phyloP scores from a whole-genome alignment of 2,888 invertebrate species.

The Eulithis testata region DNA sequence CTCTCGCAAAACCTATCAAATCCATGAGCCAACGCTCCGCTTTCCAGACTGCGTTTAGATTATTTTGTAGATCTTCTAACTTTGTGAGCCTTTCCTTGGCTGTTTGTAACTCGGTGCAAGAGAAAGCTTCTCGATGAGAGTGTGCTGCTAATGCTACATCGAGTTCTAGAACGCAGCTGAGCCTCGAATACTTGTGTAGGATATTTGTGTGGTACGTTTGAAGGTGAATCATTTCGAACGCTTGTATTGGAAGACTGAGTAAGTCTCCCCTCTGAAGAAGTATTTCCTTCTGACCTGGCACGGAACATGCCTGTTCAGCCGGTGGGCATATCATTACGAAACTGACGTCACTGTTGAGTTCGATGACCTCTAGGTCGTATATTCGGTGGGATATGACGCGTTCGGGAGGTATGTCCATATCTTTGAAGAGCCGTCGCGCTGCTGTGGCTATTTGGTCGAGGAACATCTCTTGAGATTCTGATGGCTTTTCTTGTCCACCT shows the following conservation, averaged over 20 bases:
- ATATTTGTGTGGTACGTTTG: conserved; percentile 97
- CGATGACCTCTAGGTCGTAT: conserved; percentile 97
- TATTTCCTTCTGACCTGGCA: conserved; percentile 93
- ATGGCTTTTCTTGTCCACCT: conserved; percentile 76
- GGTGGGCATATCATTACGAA: conserved; percentile 97
- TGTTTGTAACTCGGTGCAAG: conserved; percentile 92
- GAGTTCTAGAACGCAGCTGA: conserved; percentile 96
- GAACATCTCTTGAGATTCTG: conserved; percentile 92
- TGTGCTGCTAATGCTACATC: conserved; percentile 97
- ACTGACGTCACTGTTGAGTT: conserved; percentile 95
- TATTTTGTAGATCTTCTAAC: conserved; percentile 93
- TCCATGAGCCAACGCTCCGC: conserved; percentile 98
- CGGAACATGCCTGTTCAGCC: conserved; percentile 96
- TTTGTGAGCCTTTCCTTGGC: conserved; percentile 94
- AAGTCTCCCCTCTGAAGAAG: conserved; percentile 93
- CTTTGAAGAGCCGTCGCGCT: conserved; percentile 89
- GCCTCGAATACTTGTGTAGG: conserved; percentile 94
- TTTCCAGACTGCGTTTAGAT: conserved; percentile 96
- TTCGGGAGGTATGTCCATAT: conserved; percentile 90
- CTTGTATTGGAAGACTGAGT: conserved; percentile 95
- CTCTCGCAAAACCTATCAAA: conserved; percentile 96
- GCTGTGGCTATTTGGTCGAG: conserved; percentile 91
- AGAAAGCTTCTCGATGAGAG: conserved; percentile 97
- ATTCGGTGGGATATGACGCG: conserved; percentile 91
- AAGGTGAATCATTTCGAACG: conserved; percentile 97